Evolutionary conservation across 2,888 invertebrate genomes (phyloP), one percentile per base, ranked within the genome.

Genomic region (Drosophila flavopinicola): DNA sequence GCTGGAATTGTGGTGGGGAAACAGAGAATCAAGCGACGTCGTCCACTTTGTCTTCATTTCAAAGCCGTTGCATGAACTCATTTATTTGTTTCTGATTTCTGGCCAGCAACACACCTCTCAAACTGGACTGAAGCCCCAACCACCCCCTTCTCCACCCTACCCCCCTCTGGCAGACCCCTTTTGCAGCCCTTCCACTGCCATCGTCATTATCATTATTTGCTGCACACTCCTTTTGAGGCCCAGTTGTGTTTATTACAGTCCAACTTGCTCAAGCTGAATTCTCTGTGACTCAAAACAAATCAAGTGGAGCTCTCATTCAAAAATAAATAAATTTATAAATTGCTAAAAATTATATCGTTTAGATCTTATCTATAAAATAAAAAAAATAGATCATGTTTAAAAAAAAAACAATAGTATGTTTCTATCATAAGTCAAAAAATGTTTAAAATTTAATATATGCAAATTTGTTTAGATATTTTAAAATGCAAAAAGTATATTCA

Each of bases 81-180:
- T 88, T 85, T 85, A 85, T 85, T 87, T 85, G 78, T 76, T 80
- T 79, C 80, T 87, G 88, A 84, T 84, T 87, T 74, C 84, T 87
- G 69, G 65, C 69, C 71, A 57, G 30, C 37, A 75, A 68, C 88
- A 85, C 87, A 75, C 83, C 86, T 73, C 64, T 66, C n/a, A 17
- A 6, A n/a, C 53, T 20, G 25, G 20, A 13, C 30, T n/a, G 13
- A 20, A n/a, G n/a, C n/a, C n/a, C n/a, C n/a, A n/a, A n/a, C n/a
- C n/a, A n/a, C n/a, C n/a, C n/a, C n/a, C n/a, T n/a, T n/a, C n/a
- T n/a, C n/a, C n/a, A n/a, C n/a, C n/a, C n/a, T n/a, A n/a, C 35
- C 11, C 25, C 29, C 23, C 41, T 17, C n/a, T 3, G 6, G 4
- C n/a, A 7, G 10, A 3, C 13, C 13, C 39, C 33, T 23, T 30